These are phyloP conservation scores for Embiotoca jacksoni DNA, from an alignment of 2,113 vertebrate genomes.

Conservation along the genomic window DNA sequence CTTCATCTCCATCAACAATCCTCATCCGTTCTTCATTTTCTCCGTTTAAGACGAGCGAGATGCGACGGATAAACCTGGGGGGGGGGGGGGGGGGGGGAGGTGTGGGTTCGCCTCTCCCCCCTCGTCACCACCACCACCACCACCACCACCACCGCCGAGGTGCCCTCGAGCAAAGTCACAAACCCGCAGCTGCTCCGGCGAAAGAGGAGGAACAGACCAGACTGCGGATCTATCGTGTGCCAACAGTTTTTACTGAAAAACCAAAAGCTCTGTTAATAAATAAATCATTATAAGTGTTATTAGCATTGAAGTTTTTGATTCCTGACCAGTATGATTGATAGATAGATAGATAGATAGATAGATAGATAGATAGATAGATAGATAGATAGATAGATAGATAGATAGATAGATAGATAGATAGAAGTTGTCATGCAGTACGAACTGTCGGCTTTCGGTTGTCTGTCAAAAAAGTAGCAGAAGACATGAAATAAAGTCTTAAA, in stretches of 20 bases:
- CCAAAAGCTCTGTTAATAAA: too few relatives aligned
- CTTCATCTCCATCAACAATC: too few relatives aligned
- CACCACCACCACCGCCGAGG: neutral
- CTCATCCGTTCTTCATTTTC: too few relatives aligned
- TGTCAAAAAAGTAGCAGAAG: constrained; percentile 22
- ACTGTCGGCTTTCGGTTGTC: constrained; percentile 30
- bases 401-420: constrained; percentile 42
- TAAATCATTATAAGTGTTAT: neutral
- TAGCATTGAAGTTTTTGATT: too few relatives aligned
- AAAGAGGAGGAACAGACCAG: neutral
- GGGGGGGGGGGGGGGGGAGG: too few relatives aligned
- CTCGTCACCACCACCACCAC: too few relatives aligned
- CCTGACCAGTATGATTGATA: too few relatives aligned
- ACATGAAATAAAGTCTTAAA: constrained; percentile 33
- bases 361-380: constrained; percentile 47
- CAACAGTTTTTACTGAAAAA: too few relatives aligned
- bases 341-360: constrained; percentile 45
- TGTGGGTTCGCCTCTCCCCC: too few relatives aligned
- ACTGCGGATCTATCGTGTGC: neutral
- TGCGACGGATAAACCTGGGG: too few relatives aligned
- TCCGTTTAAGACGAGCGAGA: too few relatives aligned
- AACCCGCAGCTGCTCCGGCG: constrained; percentile 1
- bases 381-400: constrained; percentile 46
- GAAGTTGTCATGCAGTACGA: constrained; percentile 57
- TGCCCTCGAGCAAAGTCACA: neutral